Conservation (phyloP, 2,797 vertebrate species). For the Epinephelus awoara region DNA sequence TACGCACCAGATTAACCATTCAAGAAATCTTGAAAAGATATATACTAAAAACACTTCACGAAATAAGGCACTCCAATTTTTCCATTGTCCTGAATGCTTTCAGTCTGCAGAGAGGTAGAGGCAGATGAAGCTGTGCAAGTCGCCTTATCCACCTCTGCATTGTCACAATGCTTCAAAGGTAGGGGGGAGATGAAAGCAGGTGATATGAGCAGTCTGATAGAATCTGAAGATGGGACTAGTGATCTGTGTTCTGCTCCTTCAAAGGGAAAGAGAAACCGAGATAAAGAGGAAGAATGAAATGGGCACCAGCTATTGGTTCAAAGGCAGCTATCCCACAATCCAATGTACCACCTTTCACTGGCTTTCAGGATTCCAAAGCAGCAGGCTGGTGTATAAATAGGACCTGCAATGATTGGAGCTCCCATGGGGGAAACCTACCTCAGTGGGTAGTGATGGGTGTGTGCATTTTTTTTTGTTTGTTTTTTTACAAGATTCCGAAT, state of each 20-base stretch:
- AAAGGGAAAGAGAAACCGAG: constrained; percentile 53
- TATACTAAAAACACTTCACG: constrained; percentile 72
- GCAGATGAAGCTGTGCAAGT: constrained; percentile 76
- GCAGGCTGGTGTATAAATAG: constrained; percentile 55
- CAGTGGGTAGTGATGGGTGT: constrained; percentile 16
- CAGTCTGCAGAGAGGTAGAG: constrained; percentile 71
- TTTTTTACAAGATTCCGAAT: constrained; percentile 37
- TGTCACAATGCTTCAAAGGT: constrained; percentile 79
- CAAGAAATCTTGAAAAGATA: constrained; percentile 67
- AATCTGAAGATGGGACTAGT: constrained; percentile 69
- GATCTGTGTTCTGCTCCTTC: constrained; percentile 71
- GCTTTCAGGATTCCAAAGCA: constrained; percentile 57
- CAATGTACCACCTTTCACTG: constrained; percentile 50
- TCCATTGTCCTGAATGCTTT: constrained; percentile 70
- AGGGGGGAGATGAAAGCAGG: constrained; percentile 67
- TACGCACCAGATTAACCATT: constrained; percentile 59
- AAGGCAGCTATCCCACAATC: constrained; percentile 64
- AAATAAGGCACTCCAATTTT: constrained; percentile 75
- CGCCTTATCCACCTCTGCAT: constrained; percentile 77
- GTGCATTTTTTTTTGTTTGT: neutral
- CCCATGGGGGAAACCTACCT: constrained; percentile 29
- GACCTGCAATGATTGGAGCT: constrained; percentile 42
- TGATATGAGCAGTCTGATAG: constrained; percentile 72
- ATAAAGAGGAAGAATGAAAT: constrained; percentile 56
- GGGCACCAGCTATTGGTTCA: constrained; percentile 67